Conservation (phyloP, 2,888 invertebrate species). For the Gerris lacustris region DNA sequence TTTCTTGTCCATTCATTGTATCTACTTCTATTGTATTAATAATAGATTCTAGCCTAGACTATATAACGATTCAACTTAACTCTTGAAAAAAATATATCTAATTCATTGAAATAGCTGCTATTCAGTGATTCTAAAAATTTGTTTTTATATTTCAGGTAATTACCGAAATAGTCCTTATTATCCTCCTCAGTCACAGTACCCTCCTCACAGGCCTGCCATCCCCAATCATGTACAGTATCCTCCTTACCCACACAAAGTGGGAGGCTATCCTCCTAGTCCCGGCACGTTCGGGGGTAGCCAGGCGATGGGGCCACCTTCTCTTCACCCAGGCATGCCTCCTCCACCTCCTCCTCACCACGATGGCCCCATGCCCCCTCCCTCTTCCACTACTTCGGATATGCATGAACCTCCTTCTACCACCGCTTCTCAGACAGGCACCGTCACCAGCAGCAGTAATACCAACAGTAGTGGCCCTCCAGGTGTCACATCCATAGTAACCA, state of each 20-base stretch:
- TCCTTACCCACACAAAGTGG: slow-evolving; percentile 54
- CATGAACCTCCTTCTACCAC: slow-evolving; percentile 48
- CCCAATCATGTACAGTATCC: slow-evolving; percentile 40
- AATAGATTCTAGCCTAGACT: too few relatives aligned
- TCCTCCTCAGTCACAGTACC: slow-evolving; percentile 40
- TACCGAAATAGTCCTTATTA: slow-evolving; percentile 39
- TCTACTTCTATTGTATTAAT: too few relatives aligned
- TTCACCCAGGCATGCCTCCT: slow-evolving; percentile 42
- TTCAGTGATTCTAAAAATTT: too few relatives aligned
- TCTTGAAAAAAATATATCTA: too few relatives aligned
- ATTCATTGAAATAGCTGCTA: too few relatives aligned
- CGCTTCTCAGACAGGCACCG: slow-evolving; percentile 33
- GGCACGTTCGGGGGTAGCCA: slow-evolving; percentile 39
- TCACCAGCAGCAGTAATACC: slow-evolving; percentile 14
- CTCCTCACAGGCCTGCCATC: slow-evolving; percentile 35
- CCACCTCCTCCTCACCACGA: slow-evolving; percentile 39
- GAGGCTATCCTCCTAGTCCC: slow-evolving; percentile 45
- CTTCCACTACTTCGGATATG: slow-evolving; percentile 41
- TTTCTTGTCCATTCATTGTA: too few relatives aligned
- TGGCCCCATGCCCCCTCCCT: slow-evolving; percentile 44
- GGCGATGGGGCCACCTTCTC: slow-evolving; percentile 41
- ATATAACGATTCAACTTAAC: too few relatives aligned
- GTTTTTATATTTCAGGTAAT: slow-evolving; percentile 27
- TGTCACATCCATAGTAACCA: slow-evolving; percentile 76
- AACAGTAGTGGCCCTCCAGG: slow-evolving; percentile 36